Base-by-base conservation (phyloP, 2,113 vertebrate species). In the Nesogale talazaci region DNA sequence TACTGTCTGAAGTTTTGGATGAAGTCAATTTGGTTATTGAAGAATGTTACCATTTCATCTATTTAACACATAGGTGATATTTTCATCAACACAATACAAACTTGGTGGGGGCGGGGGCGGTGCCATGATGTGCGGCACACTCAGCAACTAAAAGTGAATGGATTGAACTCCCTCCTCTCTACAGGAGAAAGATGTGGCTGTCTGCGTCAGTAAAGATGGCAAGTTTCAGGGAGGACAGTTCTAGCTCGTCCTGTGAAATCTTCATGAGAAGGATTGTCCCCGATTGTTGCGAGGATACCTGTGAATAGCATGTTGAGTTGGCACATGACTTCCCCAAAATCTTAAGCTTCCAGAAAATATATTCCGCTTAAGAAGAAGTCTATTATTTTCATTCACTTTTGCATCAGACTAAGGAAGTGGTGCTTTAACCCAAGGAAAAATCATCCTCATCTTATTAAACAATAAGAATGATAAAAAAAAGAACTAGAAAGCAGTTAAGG, bases 31-130 rank as follows among this genome's bases (percentile, higher is more conserved):
- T 81, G 8, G 36, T 52, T n/a, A 74, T 5, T 93, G 76, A 56
- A 57, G 25, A 85, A 70, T 20, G 7, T 82, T 82, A 80, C 42
- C 22, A 80, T n/a, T 87, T 92, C 82, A 81, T 72, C 82, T 61
- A 83, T 46, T 88, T 92, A 94, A 91, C 40, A 91, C 91, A 27
- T 52, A 63, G 20, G n/a, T 74, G 20, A 74, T 22, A 92, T 83
- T 83, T 67, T 94, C 20, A 93, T 19, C 15, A 70, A 70, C 81
- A 74, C 20, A 9, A 29, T 23, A 78, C 17, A 92, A 75, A 85
- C 38, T 85, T 85, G 72, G 46, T 9, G 46, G 14, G 46, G 46
- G 9, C 10, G 14, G 46, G 46, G 9, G 2, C 9, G 46, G 46
- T 52, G 46, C 10, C 46, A 12, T 52, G 46, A 12, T 52, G 46